Percentiles rank a stretch among this genome's conserved stretches.
Evolutionary conservation across 30 jellyfish, hydroid and myxozoan genomes (phyloP).

Genomic region (Chrysaora quinquecirrha): DNA sequence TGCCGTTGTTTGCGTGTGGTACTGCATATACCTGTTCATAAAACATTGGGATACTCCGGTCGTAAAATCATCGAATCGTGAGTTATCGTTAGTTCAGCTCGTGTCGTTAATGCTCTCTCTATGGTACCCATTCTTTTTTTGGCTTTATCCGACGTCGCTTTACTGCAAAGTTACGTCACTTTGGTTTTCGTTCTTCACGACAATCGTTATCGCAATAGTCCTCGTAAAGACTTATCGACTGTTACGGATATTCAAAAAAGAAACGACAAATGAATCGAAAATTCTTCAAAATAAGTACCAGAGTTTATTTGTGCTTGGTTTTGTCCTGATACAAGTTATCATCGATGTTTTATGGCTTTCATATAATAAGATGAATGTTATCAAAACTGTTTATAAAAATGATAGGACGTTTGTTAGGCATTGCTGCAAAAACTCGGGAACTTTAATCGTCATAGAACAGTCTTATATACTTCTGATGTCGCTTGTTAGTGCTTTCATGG

Average conservation of each 20-base stretch:
- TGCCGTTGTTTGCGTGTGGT: constrained; percentile 49
- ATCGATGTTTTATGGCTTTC: constrained; percentile 42
- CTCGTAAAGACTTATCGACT: constrained; percentile 80
- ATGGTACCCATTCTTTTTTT: constrained; percentile 61
- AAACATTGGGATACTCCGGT: constrained; percentile 86
- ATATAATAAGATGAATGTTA: constrained; percentile 35
- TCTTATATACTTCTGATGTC: constrained; percentile 48
- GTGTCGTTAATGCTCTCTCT: constrained; percentile 47
- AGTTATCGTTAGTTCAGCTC: constrained; percentile 67
- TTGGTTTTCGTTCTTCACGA: constrained; percentile 58
- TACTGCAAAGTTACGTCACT: constrained; percentile 58
- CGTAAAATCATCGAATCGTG: constrained; percentile 89
- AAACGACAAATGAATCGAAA: constrained; percentile 64
- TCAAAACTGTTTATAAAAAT: neutral
- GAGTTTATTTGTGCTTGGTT: constrained; percentile 36
- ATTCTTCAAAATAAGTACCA: constrained; percentile 72
- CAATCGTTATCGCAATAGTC: constrained; percentile 58
- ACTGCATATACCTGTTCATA: constrained; percentile 39
- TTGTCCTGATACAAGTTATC: constrained; percentile 53
- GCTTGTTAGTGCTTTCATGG: constrained; percentile 68
- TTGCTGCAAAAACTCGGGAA: constrained; percentile 54
- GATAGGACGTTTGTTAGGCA: constrained; percentile 29
- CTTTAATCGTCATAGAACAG: constrained; percentile 33
- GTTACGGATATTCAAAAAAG: constrained; percentile 62
- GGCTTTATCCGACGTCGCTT: constrained; percentile 26